Percentiles rank a stretch among this genome's conserved stretches.
Evolutionary conservation across 1,140 invertebrate species (phyloP).

Genomic region (Vanessa atalanta): DNA sequence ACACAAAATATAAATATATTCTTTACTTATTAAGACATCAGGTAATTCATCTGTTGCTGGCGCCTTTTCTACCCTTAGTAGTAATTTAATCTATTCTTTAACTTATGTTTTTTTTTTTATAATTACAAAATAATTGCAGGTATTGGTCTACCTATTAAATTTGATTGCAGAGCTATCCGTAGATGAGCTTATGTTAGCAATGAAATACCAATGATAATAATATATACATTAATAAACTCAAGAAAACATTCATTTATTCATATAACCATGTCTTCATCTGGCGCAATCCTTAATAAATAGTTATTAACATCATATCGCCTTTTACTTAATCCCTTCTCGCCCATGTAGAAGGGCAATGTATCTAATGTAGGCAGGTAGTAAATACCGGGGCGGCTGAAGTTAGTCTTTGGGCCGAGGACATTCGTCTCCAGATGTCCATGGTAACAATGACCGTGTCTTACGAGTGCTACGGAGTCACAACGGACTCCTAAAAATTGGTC

Average conservation of each 20-base stretch:
- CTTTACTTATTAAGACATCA: no score
- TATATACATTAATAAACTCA: neutral
- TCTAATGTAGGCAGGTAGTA: constrained; percentile 65
- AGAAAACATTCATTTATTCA: constrained; percentile 34
- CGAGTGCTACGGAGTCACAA: constrained; percentile 53
- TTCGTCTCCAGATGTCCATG: constrained; percentile 44
- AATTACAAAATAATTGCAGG: no score
- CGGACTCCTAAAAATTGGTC: constrained; percentile 57
- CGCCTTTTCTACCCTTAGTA: no score
- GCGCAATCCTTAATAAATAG: constrained; percentile 54
- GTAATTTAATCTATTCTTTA: no score
- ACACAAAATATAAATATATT: no score
- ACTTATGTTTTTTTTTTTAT: no score
- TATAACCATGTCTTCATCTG: constrained; percentile 60
- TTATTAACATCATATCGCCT: constrained; percentile 51
- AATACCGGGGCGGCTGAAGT: constrained; percentile 63
- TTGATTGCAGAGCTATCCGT: no score
- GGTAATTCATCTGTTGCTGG: no score
- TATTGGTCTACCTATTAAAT: no score
- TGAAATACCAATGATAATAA: neutral
- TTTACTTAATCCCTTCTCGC: constrained; percentile 49
- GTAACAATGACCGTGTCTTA: constrained; percentile 57
- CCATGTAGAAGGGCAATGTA: constrained; percentile 53
- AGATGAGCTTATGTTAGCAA: neutral
- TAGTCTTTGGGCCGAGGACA: constrained; percentile 57